A percentile compares a stretch with the other conserved stretches of the same genome.
These are phyloP conservation scores for Parasteatoda tepidariorum DNA, from an alignment of 1,140 invertebrate species.

Conservation along the genomic window DNA sequence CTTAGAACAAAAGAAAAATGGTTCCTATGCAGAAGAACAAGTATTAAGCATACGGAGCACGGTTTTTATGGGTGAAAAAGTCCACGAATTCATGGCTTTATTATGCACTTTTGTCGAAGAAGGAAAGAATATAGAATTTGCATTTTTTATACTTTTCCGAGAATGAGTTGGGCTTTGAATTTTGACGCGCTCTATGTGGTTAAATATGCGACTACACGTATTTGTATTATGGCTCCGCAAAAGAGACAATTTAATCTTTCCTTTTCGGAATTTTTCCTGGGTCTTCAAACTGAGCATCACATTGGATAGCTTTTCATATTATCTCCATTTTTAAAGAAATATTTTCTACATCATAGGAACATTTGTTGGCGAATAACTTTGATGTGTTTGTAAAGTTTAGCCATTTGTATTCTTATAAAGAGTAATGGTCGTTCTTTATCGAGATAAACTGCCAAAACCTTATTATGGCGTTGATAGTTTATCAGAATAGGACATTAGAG, in stretches of 20 bases:
- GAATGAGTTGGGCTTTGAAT: slow-evolving; percentile 25
- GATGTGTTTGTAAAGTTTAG: no score
- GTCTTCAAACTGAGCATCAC: no score
- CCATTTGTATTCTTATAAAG: no score
- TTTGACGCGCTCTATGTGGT: neutral
- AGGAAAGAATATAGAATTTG: slow-evolving; percentile 32
- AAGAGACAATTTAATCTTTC: neutral
- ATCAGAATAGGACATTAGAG: no score
- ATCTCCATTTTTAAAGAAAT: no score
- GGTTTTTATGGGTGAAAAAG: slow-evolving; percentile 2
- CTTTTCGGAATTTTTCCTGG: no score
- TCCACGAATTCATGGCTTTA: slow-evolving; percentile 47
- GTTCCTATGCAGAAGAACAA: neutral
- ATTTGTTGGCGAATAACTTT: no score
- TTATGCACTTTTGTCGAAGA: slow-evolving; percentile 33
- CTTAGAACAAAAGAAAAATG: neutral
- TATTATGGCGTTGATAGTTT: no score
- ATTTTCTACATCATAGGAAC: no score
- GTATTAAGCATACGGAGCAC: slow-evolving; percentile 18
- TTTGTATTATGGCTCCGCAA: slow-evolving; percentile 15
- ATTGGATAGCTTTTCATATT: no score
- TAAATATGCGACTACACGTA: slow-evolving; percentile 46
- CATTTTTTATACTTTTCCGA: slow-evolving; percentile 19
- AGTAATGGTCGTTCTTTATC: no score
- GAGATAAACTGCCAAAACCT: no score